Evolutionary conservation across 1,140 invertebrate genomes (phyloP).

Genomic region (Stenopsyche tienmushanensis): DNA sequence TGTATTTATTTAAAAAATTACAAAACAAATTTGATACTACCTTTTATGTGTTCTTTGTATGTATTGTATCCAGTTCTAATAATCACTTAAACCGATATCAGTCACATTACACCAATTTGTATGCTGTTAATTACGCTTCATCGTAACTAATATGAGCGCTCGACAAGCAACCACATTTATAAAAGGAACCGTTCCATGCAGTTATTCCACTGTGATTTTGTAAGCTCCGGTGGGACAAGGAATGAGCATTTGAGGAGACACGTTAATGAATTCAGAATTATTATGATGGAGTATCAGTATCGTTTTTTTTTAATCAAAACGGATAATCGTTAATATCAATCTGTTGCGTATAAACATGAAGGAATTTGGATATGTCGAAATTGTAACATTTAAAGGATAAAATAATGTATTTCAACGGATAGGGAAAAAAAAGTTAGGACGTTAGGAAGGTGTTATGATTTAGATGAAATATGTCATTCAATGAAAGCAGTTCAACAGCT

Average conservation of each 20-base stretch:
- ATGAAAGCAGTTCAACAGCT: conserved; percentile 2
- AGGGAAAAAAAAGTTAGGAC: background rate
- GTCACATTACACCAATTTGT: conserved; percentile 34
- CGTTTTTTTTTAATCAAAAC: too few relatives aligned
- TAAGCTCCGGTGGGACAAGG: conserved; percentile 18
- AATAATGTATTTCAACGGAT: background rate
- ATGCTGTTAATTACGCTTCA: conserved; percentile 39
- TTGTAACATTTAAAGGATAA: background rate
- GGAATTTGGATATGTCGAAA: too few relatives aligned
- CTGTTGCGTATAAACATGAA: too few relatives aligned
- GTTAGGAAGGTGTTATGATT: background rate
- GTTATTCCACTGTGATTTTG: conserved; percentile 18
- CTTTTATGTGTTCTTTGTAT: conserved; percentile 19
- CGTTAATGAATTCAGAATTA: too few relatives aligned
- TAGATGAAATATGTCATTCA: too few relatives aligned
- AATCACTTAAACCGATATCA: conserved; percentile 19
- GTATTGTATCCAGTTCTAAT: conserved; percentile 21
- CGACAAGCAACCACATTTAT: conserved; percentile 36
- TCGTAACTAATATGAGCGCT: conserved; percentile 14
- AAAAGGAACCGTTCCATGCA: conserved; percentile 30
- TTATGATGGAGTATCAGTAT: too few relatives aligned
- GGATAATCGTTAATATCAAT: too few relatives aligned
- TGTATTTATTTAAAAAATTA: too few relatives aligned
- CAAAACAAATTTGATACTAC: conserved; percentile 32
- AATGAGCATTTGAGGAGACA: conserved; percentile 22